Conservation (phyloP, 2,797 vertebrate genomes). For the Protonibea diacanthus region DNA sequence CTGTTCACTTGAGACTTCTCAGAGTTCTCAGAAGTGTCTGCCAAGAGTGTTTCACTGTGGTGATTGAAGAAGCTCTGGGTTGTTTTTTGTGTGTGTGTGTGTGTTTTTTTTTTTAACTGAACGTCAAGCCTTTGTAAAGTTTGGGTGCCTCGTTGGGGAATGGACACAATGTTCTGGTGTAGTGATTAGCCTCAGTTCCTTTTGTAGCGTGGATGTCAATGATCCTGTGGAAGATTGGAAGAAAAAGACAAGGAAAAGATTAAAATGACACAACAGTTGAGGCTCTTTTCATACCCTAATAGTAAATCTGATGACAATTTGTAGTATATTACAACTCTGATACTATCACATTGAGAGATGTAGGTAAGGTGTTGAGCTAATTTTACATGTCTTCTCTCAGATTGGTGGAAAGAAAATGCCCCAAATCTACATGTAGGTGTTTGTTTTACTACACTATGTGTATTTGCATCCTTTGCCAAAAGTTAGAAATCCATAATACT, state of each 20-base stretch:
- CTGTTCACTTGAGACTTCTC: constrained; percentile 51
- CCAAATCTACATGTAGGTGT: no score
- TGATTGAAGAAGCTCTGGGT: constrained; percentile 26
- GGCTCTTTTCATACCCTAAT: no score
- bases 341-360: no score
- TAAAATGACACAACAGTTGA: not conserved
- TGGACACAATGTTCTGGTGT: constrained; percentile 75
- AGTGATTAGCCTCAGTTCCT: constrained; percentile 75
- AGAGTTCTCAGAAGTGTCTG: constrained; percentile 54
- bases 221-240: constrained; percentile 73
- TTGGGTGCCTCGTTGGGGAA: constrained; percentile 68
- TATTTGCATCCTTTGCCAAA: no score
- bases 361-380: not conserved
- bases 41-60: constrained; percentile 36
- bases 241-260: constrained; percentile 21
- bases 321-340: not conserved
- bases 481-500: no score
- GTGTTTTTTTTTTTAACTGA: constrained; percentile 23
- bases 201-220: constrained; percentile 68
- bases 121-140: constrained; percentile 54
- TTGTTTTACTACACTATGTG: no score
- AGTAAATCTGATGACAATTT: not conserved
- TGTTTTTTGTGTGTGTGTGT: not conserved
- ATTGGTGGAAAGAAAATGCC: no score
- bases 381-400: no score